phyloP scores from a whole-genome alignment of 2,888 invertebrate genomes.

The Cantharis rufa region DNA sequence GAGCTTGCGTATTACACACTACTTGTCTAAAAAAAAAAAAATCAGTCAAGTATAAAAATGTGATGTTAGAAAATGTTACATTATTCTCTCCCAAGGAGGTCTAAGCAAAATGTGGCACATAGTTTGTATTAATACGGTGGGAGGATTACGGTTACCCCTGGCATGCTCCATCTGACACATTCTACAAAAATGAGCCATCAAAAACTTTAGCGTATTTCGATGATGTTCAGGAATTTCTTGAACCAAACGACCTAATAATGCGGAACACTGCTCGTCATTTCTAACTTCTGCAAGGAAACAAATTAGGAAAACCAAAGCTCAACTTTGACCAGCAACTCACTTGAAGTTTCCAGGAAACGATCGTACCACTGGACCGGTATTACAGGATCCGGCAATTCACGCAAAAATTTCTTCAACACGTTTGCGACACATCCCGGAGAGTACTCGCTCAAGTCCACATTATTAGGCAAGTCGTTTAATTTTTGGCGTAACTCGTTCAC shows the following conservation, averaged over 20 bases:
- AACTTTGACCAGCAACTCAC: conserved; percentile 38
- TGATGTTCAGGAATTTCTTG: conserved; percentile 69
- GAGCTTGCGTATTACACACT: conserved; percentile 73
- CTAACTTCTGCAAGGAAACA: conserved; percentile 49
- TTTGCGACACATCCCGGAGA: conserved; percentile 62
- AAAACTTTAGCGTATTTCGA: conserved; percentile 63
- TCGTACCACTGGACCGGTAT: conserved; percentile 77
- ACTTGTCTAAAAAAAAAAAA: conserved; percentile 64
- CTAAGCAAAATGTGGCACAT: conserved; percentile 74
- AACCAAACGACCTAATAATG: conserved; percentile 60
- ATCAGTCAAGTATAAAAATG: neutral
- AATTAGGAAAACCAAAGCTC: neutral
- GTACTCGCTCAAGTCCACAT: conserved; percentile 57
- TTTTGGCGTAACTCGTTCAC: conserved; percentile 62
- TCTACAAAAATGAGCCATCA: conserved; percentile 74
- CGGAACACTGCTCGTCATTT: conserved; percentile 63
- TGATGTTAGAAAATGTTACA: conserved; percentile 56
- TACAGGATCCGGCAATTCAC: conserved; percentile 75
- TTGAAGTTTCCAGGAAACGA: conserved; percentile 64
- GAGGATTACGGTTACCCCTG: conserved; percentile 67
- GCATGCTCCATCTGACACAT: conserved; percentile 69
- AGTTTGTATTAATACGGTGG: conserved; percentile 69
- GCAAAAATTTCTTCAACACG: conserved; percentile 70
- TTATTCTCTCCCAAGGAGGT: conserved; percentile 77
- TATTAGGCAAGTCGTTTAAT: conserved; percentile 56